Base-by-base conservation (phyloP, 2,888 invertebrate genomes). In the Andrena fulva region DNA sequence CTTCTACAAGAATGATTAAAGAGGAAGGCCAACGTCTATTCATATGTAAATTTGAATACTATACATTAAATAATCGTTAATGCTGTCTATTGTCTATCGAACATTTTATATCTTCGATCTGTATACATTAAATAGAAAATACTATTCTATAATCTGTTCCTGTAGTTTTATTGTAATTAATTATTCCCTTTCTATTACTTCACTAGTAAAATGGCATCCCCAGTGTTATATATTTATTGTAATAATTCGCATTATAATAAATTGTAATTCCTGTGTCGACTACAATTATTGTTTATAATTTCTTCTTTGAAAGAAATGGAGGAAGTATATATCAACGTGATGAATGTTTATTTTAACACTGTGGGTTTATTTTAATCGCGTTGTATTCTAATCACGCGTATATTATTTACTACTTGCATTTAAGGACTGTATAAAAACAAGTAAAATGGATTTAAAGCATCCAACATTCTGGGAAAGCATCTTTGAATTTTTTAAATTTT, bases 51-150 rank as follows among this genome's bases (percentile, higher is more conserved):
- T 89, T 82, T 85, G 77, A 88, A 90, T 80, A 84, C 86, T 89
- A 87, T 90, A 90, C 82, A 88, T 86, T 90, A 42, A 42, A 42
- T 42, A 83, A 89, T 86, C 87, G 90, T 92, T 91, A 86, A 91
- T 77, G 87, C 89, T 92, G 88, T 91, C 90, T 90, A 89, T 90
- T 90, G 90, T 90, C 91, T 92, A 91, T 91, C 84, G 85, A 90
- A 90, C 87, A 90, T 92, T 92, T 92, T 91, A 91, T 92, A 92
- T 91, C 89, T 91, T 89, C 89, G 86, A 86, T 90, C 91, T 92
- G 89, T 90, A 91, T 89, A 90, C 85, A 92, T 90, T 90, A 90
- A 92, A 92, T 91, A 92, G 88, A 91, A 91, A 90, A 91, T 92
- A 92, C 92, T 92, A 91, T 92, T 92, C 92, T 91, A 90, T 91